Base-by-base conservation (phyloP, 2,888 invertebrate genomes). In the Lacanobia wlatinum region DNA sequence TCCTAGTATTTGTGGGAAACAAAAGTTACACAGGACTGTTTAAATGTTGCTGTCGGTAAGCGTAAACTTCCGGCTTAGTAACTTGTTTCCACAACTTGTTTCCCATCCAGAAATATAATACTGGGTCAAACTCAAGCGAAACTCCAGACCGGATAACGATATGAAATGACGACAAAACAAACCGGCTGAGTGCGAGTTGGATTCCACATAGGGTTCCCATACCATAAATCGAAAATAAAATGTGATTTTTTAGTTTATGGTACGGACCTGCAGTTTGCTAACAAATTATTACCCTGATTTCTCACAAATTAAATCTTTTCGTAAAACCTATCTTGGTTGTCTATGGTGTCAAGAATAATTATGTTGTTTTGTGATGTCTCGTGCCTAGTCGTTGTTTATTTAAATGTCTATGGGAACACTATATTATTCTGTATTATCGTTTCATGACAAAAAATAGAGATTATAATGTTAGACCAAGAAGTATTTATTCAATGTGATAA, bases 401-500 rank as follows among this genome's bases (percentile, higher is more conserved):
- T 55, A 12, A 60, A 46, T 67, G 21, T 71, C 16, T 50, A 46
- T 28, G 55, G 46, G 50, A 63, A 72, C 21, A 63, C 65, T 66
- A 18, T 40, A 38, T 28, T 23, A 40, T 14, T 52, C 50, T 18
- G 16, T 16, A 40, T 28, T 40, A 28, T 12, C 0, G 73, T 66
- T 62, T 46, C n/a, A 52, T 38, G 28, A 62, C 21, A 18, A 65
- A 50, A 56, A 12, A 48, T 21, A 10, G 50, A 63, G 46, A 73
- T 73, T 80, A 56, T 55, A 64, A 46, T 62, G 7, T 40, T 71
- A 48, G 56, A 59, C 34, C 34, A 69, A 72, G 14, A 78, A 59
- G 70, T 81, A 82, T 82, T 70, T 61, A 55, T 70, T 70, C 4
- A 73, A 73, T 81, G 76, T 83, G 81, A 83, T 83, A 78, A 67